Base-by-base conservation (phyloP, 2,888 invertebrate species). In the Lasioglossum calceatum region DNA sequence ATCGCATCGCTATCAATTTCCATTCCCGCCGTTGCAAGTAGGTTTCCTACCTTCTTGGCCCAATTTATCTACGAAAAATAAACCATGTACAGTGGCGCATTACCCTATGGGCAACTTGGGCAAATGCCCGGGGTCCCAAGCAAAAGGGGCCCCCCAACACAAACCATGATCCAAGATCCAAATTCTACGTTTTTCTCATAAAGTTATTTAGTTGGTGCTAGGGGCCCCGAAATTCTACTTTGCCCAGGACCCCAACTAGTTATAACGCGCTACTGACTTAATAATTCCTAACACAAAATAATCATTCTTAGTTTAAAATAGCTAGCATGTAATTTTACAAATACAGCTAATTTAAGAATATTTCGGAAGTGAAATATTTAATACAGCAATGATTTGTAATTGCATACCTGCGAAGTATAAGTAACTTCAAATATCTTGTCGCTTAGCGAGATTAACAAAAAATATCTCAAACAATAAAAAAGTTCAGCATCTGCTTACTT, bases 31-130 rank as follows among this genome's bases (percentile, higher is more conserved):
- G 54, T 71, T 2, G 50, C 32, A 42, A 88, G 80, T 0, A 74
- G 1, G 12, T 70, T 61, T 36, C 70, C 5, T 12, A 90, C 12
- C 61, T 89, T 89, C 12, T 70, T 50, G 0, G 61, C 1, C 89
- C 90, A 90, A 36, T 86, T 14, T 54, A 90, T 75, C 90, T 90
- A 19, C 5, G 79, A 50, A 61, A 12, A 61, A 27, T 27, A 32
- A 8, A 7, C 7, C 7, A 19, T 50, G 19, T 2, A 32, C 32
- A 32, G 32, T 32, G 32, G 32, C 32, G 32, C 32, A 32, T 32
- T 32, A 32, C 1, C 32, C 32, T 1, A 32, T 32, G 1, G 32
- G 32, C 32, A 32, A 32, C 32, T 32, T 32, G 32, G 32, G 32
- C 1, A 32, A 32, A 32, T 32, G 32, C 32, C 32, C 32, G 32